Percentiles rank a stretch among this genome's conserved stretches.
Conservation (phyloP, 2,797 vertebrate genomes). For the Clarias laeviceps region DNA sequence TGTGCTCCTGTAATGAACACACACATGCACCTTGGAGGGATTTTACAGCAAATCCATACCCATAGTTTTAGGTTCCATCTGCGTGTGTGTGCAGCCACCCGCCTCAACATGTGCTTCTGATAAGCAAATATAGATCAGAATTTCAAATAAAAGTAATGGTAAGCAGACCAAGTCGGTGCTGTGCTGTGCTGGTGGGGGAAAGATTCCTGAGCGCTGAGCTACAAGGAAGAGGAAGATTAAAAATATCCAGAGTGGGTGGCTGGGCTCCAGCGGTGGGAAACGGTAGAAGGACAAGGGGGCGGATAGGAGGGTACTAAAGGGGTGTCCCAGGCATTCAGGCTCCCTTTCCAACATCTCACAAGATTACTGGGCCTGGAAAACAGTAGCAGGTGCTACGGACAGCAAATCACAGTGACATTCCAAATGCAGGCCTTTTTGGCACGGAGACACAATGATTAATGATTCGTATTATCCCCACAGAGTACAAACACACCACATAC, state of each 20-base stretch:
- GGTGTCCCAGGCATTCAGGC: conserved; percentile 21
- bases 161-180: conserved; percentile 74
- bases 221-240: conserved; percentile 80
- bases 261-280: conserved; percentile 75
- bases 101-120: conserved; percentile 89
- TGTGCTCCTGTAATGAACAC: conserved; percentile 54
- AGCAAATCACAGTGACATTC: conserved; percentile 51
- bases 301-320: neutral
- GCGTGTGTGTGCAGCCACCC: conserved; percentile 63
- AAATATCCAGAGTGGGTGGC: conserved; percentile 78
- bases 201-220: conserved; percentile 83
- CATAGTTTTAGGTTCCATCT: conserved; percentile 37
- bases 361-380: conserved; percentile 64
- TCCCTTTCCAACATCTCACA: conserved; percentile 63
- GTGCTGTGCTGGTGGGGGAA: conserved; percentile 64
- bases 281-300: conserved; percentile 24
- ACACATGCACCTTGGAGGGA: conserved; percentile 41
- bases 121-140: conserved; percentile 95
- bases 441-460: conserved; percentile 75
- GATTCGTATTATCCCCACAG: conserved; percentile 74
- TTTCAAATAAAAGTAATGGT: conserved; percentile 95
- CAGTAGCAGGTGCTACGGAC: conserved; percentile 53
- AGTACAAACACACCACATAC: conserved; percentile 53
- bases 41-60: conserved; percentile 33
- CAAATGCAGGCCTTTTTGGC: conserved; percentile 64